These are phyloP conservation scores for Podilymbus podiceps DNA, from an alignment of 2,113 vertebrate species.

Conservation along the genomic window DNA sequence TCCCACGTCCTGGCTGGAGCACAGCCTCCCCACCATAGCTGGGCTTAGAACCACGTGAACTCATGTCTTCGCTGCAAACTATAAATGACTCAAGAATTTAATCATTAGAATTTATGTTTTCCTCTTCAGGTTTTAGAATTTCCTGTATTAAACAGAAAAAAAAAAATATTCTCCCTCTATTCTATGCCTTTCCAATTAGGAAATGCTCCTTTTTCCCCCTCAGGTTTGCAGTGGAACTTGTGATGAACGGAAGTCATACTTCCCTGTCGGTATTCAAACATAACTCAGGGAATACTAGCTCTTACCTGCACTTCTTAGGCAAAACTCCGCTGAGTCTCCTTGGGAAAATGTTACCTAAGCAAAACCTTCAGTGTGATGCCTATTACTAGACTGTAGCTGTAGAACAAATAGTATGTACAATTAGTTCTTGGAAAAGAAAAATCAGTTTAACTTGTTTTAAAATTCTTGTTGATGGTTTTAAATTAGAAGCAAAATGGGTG, in stretches of 20 bases:
- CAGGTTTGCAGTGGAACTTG: background rate
- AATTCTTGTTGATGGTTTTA: background rate
- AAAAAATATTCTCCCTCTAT: background rate
- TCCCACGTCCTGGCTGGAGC: accelerated
- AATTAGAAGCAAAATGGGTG: background rate
- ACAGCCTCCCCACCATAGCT: background rate
- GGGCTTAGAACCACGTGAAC: background rate
- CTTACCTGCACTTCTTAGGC: background rate
- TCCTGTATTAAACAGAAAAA: background rate
- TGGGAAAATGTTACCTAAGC: background rate
- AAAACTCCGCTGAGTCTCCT: background rate
- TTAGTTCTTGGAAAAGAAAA: background rate
- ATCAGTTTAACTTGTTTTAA: background rate
- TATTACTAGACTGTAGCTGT: background rate
- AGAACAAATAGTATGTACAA: background rate
- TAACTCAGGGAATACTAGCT: background rate
- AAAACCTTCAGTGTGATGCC: background rate
- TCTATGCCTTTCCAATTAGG: background rate
- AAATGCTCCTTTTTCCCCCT: background rate
- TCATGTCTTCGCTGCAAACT: background rate
- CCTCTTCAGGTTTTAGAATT: background rate
- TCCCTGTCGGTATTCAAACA: background rate
- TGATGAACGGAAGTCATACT: background rate
- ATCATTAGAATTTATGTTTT: background rate
- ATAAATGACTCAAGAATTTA: background rate